Evolutionary conservation across 2,888 invertebrate genomes (phyloP), one percentile per base, ranked within the genome.

Genomic region (Rhagonycha lutea): DNA sequence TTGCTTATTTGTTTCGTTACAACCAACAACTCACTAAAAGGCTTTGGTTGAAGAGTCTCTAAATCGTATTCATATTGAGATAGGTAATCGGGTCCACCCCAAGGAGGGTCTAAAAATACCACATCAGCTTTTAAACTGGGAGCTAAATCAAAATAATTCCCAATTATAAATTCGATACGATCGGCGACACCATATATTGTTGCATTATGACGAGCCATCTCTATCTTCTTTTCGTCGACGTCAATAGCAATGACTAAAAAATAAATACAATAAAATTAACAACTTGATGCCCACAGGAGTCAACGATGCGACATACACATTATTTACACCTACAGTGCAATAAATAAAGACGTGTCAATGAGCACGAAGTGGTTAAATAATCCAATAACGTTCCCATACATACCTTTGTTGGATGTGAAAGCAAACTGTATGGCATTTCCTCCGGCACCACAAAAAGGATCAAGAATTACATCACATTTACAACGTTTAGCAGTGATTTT

Each of bases 371-470:
- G 62, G 12, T 65, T 14, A 60, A 72, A 60, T 62, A 32, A 18
- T 63, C 5, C 12, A 47, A n/a, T 47, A 47, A 18, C 8, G 5
- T n/a, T n/a, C n/a, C n/a, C n/a, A n/a, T 2, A 78, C 81, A 80
- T 86, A 95, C 96, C 96, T 91, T 91, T 92, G 79, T 93, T 91
- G 86, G 96, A 96, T 0, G 93, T 94, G 68, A 91, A 90, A 0
- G 99, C 99, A 89, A 99, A 98, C 89, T 99, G 99, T 86, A 99
- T 98, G 0, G 96, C 90, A 88, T 99, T 99, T 18, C 99, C 99
- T 11, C 99, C 99, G 73, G 97, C 97, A 32, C 99, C 99, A 87
- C 99, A 98, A 89, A 99, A 99, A 0, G 95, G 99, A 89, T 99
- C 99, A 0, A 99, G 88, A 63, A 99, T 92, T 0, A 96, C 88